Evolutionary conservation across 23 tunicate species (phyloP), one percentile per base, ranked within the genome.

Genomic region (Clavelina lepadiformis): DNA sequence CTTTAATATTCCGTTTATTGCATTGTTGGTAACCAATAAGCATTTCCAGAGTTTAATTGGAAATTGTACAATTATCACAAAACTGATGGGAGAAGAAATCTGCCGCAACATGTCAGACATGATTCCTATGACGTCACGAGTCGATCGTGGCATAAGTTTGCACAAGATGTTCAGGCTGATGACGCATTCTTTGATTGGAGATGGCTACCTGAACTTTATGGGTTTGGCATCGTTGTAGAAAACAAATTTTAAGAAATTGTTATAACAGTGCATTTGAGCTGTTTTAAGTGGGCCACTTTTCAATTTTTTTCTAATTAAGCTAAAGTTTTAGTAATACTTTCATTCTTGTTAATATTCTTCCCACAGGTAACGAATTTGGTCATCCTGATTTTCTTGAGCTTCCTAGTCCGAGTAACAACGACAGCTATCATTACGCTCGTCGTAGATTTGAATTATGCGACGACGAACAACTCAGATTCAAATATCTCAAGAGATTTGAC

Each of bases 301-400:
- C n/a, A n/a, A n/a, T n/a, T n/a, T n/a, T n/a, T n/a, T n/a, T n/a
- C n/a, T n/a, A n/a, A n/a, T n/a, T n/a, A n/a, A n/a, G n/a, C n/a
- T n/a, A n/a, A n/a, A n/a, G n/a, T n/a, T n/a, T n/a, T n/a, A n/a
- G n/a, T n/a, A n/a, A n/a, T n/a, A n/a, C n/a, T n/a, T n/a, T n/a
- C n/a, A n/a, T n/a, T n/a, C n/a, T n/a, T n/a, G n/a, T n/a, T n/a
- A n/a, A n/a, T n/a, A n/a, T n/a, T n/a, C n/a, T n/a, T n/a, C n/a
- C n/a, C n/a, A n/a, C n/a, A 86, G 95, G 95, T n/a, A 92, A 78
- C 60, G 98, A 92, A 62, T 92, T 92, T 53, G 98, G 98, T 22
- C 98, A 92, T 72, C 98, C 98, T 15, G 93, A 84, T 53, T 85
- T 81, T 86, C 46, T 92, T 34, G 98, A 92, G 35, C 61, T 92